Conservation (phyloP, 2,888 invertebrate genomes). For the Brachypterus glaber region DNA sequence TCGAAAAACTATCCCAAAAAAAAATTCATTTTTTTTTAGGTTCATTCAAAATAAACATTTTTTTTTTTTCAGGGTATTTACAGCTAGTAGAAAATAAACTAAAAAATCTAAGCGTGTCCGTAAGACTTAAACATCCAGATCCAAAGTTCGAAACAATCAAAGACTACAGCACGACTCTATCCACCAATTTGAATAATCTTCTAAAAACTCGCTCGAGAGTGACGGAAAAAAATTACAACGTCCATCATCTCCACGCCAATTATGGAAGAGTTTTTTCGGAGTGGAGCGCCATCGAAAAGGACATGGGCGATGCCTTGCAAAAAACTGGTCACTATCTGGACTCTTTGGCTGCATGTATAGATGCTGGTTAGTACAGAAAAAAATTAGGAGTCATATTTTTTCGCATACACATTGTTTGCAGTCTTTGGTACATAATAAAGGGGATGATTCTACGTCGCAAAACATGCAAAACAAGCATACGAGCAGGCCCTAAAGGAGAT, state of each 20-base stretch:
- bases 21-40: no score
- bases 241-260: conserved; percentile 72
- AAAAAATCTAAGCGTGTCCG: conserved; percentile 63
- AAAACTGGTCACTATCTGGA: conserved; percentile 56
- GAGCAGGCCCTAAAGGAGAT: no score
- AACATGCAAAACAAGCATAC: no score
- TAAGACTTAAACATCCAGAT: conserved; percentile 63
- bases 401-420: no score
- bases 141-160: conserved; percentile 65
- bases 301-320: conserved; percentile 70
- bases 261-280: conserved; percentile 76
- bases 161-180: conserved; percentile 64
- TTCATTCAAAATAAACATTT: conserved; percentile 4
- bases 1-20: no score
- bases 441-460: no score
- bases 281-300: conserved; percentile 75
- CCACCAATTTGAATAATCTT: conserved; percentile 51
- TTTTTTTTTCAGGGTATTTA: conserved; percentile 50
- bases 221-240: conserved; percentile 64
- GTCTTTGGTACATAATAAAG: no score
- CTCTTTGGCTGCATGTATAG: conserved; percentile 35
- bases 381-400: no score
- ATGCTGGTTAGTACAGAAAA: no score
- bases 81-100: conserved; percentile 71
- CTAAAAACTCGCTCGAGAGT: conserved; percentile 56